These are phyloP conservation scores for Lydus trimaculatus DNA, from an alignment of 2,888 invertebrate species.

Conservation along the genomic window DNA sequence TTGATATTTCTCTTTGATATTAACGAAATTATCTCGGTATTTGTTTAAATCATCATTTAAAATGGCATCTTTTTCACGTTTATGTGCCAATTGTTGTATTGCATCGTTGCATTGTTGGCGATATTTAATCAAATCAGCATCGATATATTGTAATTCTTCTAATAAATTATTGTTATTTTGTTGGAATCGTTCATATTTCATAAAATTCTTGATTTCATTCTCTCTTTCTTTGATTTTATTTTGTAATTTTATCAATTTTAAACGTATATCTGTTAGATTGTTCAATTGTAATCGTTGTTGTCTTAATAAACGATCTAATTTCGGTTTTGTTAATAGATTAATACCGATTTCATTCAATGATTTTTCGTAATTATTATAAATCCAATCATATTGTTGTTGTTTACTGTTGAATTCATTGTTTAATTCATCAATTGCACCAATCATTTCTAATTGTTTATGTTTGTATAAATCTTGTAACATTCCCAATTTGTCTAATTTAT, in stretches of 20 bases:
- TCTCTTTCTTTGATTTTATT: constrained; percentile 46
- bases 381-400: not conserved
- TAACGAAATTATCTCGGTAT: constrained; percentile 29
- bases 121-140: constrained; percentile 61
- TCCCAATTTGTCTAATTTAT: constrained; percentile 17
- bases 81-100: constrained; percentile 61
- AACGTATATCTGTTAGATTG: constrained; percentile 41
- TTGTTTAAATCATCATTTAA: constrained; percentile 43
- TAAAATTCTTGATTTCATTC: constrained; percentile 51
- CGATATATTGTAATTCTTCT: constrained; percentile 64
- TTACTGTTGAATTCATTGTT: not conserved
- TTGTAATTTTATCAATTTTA: constrained; percentile 46
- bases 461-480: not conserved
- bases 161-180: constrained; percentile 62
- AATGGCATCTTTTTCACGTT: constrained; percentile 62
- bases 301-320: constrained; percentile 40
- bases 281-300: constrained; percentile 42
- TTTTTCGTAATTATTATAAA: constrained; percentile 9
- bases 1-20: constrained; percentile 34
- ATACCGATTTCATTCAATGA: constrained; percentile 7
- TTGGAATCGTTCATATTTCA: constrained; percentile 64
- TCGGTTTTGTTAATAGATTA: not conserved
- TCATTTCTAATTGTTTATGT: not conserved
- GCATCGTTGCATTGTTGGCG: constrained; percentile 60
- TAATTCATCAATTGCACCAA: constrained; percentile 4